These are phyloP conservation scores for Apaloderma vittatum DNA, from an alignment of 2,113 vertebrate species.

Conservation along the genomic window DNA sequence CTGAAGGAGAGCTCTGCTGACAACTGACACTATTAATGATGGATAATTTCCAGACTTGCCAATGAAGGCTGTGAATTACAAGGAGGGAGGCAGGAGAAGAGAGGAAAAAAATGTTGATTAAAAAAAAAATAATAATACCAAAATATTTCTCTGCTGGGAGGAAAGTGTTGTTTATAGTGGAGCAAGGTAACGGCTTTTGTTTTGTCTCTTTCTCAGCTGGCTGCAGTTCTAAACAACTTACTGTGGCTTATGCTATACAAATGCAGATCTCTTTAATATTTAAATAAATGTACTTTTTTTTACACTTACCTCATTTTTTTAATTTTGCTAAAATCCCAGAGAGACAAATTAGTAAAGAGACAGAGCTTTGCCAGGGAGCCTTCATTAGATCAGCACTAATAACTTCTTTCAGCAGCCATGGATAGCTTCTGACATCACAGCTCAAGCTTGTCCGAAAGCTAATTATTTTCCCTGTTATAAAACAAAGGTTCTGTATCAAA, in stretches of 20 bases:
- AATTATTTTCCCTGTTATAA: slow-evolving; percentile 86
- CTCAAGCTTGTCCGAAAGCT: slow-evolving; percentile 83
- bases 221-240: slow-evolving; percentile 16
- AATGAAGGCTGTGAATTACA: not conserved
- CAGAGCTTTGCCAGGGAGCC: slow-evolving; percentile 76
- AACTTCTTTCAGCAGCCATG: slow-evolving; percentile 82
- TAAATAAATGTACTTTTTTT: slow-evolving; percentile 5
- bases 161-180: slow-evolving; percentile 20
- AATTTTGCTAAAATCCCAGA: slow-evolving; percentile 81
- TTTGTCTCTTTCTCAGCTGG: slow-evolving; percentile 42
- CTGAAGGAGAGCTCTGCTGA: not conserved
- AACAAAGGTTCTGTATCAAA: slow-evolving; percentile 86
- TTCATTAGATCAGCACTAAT: slow-evolving; percentile 83
- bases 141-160: not conserved
- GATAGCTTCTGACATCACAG: slow-evolving; percentile 80
- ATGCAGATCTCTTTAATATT: not conserved
- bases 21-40: not conserved
- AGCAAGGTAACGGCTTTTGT: not conserved
- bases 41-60: slow-evolving; percentile 31
- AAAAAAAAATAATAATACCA: slow-evolving; percentile 1
- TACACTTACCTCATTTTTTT: slow-evolving; percentile 20
- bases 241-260: slow-evolving; percentile 1
- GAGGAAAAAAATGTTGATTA: slow-evolving; percentile 55
- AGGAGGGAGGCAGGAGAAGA: not conserved
- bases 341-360: slow-evolving; percentile 84